A percentile compares a stretch with the other conserved stretches of the same genome.
Evolutionary conservation across 1,140 invertebrate genomes (phyloP).

Genomic region (Drosophila parvula): DNA sequence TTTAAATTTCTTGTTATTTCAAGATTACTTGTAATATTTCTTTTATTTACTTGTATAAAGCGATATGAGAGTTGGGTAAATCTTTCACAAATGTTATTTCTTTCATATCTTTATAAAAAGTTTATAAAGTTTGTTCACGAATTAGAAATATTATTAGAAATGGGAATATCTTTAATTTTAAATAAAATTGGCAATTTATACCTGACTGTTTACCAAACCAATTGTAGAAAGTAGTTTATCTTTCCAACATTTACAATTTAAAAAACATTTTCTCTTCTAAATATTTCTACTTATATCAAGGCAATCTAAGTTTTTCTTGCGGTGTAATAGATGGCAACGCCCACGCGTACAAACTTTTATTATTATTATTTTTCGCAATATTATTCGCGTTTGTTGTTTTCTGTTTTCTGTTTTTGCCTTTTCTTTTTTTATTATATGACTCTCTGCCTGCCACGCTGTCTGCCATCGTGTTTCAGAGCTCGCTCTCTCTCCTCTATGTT

Average conservation of each 20-base stretch:
- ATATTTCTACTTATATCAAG: neutral
- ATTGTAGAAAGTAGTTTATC: no score
- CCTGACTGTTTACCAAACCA: no score
- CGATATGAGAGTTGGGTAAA: no score
- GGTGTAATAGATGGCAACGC: constrained; percentile 40
- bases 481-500: constrained; percentile 10
- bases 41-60: no score
- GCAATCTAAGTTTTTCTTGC: neutral
- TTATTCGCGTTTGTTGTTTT: constrained; percentile 22
- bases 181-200: no score
- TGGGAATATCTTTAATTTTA: no score
- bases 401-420: constrained; percentile 16
- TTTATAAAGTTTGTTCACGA: no score
- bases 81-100: no score
- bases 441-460: constrained; percentile 63
- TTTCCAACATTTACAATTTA: no score
- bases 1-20: neutral
- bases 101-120: no score
- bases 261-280: neutral
- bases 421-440: constrained; percentile 52
- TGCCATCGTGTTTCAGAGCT: constrained; percentile 22
- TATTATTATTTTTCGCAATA: constrained; percentile 38
- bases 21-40: no score
- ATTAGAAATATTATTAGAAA: no score
- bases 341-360: constrained; percentile 45